phyloP scores from a whole-genome alignment of 2,113 vertebrate genomes.

The Penelope pileata region DNA sequence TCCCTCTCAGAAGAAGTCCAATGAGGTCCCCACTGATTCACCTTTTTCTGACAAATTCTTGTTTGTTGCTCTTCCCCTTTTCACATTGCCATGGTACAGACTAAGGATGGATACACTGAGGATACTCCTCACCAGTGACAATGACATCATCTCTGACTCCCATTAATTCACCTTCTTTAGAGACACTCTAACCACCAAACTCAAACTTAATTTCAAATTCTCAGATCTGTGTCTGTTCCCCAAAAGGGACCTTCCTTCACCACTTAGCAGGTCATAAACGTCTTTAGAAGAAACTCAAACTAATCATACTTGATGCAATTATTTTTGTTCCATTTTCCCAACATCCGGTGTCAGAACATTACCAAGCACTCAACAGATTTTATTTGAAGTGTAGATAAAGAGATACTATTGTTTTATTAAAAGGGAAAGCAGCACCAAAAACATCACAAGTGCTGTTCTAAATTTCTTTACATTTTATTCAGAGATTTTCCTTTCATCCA shows the following conservation, averaged over 20 bases:
- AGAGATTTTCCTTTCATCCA: neutral
- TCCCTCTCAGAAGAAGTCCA: neutral
- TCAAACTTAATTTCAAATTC: neutral
- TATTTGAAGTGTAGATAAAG: constrained; percentile 30
- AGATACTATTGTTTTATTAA: constrained; percentile 11
- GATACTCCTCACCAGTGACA: neutral
- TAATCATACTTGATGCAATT: neutral
- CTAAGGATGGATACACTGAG: too few species aligned
- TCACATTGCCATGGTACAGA: neutral
- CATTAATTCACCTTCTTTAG: neutral
- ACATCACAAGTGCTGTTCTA: neutral
- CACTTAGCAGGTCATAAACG: constrained; percentile 27
- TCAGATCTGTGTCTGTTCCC: constrained; percentile 32
- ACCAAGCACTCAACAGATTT: constrained; percentile 36
- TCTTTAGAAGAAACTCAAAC: constrained; percentile 35
- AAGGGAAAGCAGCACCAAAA: constrained; percentile 9
- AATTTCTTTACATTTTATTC: neutral
- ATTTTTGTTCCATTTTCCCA: constrained; percentile 42
- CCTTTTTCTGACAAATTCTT: neutral
- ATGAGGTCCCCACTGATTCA: neutral
- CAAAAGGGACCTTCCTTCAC: constrained; percentile 14
- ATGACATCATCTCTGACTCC: neutral
- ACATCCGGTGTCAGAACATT: constrained; percentile 10
- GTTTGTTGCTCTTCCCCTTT: neutral
- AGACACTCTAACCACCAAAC: neutral